Conservation (phyloP, 2,888 invertebrate genomes). For the Rhagonycha fulva region DNA sequence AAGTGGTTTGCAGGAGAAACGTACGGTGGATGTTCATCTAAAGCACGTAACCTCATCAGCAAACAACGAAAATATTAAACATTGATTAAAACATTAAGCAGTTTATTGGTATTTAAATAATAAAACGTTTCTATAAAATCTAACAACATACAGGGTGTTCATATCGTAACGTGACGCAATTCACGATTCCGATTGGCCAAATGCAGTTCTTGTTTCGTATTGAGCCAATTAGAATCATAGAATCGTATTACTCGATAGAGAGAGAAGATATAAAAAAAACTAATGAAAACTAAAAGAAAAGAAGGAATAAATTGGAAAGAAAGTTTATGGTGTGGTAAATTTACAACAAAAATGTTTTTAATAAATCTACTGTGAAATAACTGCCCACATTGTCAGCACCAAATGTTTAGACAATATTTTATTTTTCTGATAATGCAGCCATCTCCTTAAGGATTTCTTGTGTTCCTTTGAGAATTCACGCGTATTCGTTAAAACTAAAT, state of each 20-base stretch:
- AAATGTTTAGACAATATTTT: conserved; percentile 19
- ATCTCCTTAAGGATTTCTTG: conserved; percentile 1
- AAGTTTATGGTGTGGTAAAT: conserved; percentile 1
- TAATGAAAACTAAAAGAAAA: not conserved
- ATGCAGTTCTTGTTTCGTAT: too few species aligned
- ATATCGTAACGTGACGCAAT: too few species aligned
- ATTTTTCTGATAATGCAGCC: conserved; percentile 17
- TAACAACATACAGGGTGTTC: too few species aligned
- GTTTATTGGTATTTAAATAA: too few species aligned
- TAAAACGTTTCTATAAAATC: too few species aligned
- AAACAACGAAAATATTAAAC: too few species aligned
- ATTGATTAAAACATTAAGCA: too few species aligned
- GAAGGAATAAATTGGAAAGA: not conserved
- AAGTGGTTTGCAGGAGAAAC: conserved; percentile 3
- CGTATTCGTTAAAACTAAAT: conserved; percentile 11
- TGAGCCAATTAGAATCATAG: too few species aligned
- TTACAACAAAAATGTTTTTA: not conserved
- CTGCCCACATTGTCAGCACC: conserved; percentile 15
- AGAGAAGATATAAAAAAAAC: not conserved
- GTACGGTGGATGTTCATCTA: not conserved
- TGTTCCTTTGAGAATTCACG: not conserved
- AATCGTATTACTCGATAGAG: too few species aligned
- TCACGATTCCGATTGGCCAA: too few species aligned
- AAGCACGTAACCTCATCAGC: too few species aligned
- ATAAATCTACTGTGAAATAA: conserved; percentile 4